Percentiles rank a stretch among this genome's conserved stretches.
These are phyloP conservation scores for Ageneiosus marmoratus DNA, from an alignment of 2,113 vertebrate genomes.

Conservation along the genomic window DNA sequence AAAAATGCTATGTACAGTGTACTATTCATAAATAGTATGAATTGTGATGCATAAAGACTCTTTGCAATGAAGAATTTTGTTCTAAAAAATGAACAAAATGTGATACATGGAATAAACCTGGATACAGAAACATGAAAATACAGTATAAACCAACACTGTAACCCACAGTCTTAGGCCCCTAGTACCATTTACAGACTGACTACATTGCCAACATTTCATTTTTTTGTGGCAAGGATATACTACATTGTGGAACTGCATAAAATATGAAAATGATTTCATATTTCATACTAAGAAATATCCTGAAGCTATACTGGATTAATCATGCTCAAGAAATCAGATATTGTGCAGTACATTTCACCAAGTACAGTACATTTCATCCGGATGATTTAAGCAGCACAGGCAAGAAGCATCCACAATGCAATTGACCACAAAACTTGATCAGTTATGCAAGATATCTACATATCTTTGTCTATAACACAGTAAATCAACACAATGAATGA, in stretches of 20 bases:
- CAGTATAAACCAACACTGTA: neutral
- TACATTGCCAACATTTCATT: neutral
- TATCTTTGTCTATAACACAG: constrained; percentile 67
- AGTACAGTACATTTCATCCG: neutral
- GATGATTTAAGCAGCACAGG: constrained; percentile 20
- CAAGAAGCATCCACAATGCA: constrained; percentile 21
- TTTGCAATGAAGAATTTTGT: neutral
- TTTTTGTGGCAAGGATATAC: neutral
- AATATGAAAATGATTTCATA: neutral
- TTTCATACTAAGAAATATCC: neutral
- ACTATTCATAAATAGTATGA: neutral
- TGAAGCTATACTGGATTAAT: constrained; percentile 4
- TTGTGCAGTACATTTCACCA: neutral
- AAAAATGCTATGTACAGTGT: too few species aligned
- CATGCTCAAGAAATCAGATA: neutral
- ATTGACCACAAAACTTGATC: constrained; percentile 55
- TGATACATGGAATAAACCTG: neutral
- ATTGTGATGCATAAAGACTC: neutral
- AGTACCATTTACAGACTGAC: neutral
- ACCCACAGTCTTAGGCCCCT: neutral
- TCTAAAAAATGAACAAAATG: neutral
- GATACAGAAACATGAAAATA: neutral
- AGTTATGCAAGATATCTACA: constrained; percentile 67
- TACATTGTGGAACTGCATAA: neutral
- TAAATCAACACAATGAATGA: constrained; percentile 63